Evolutionary conservation across 2,888 invertebrate species (phyloP).

Genomic region (Stenolophus ochropezus): DNA sequence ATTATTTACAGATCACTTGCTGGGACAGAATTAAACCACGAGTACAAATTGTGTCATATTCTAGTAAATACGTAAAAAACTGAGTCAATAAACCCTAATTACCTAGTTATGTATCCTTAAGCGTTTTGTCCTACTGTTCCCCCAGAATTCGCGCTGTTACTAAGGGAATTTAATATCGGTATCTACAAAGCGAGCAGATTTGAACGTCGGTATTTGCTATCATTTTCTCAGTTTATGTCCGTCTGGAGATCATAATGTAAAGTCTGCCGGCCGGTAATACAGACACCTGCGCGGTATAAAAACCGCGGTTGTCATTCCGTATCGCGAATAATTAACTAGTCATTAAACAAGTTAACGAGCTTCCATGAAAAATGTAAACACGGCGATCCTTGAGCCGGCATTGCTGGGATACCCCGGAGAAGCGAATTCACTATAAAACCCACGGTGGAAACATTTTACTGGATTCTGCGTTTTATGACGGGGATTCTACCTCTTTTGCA

Average conservation of each 20-base stretch:
- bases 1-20: too few species aligned
- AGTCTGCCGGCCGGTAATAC: slow-evolving; percentile 14
- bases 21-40: too few species aligned
- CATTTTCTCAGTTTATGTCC: slow-evolving; percentile 3
- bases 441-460: neutral
- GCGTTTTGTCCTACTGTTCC: neutral
- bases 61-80: too few species aligned
- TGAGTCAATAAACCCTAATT: too few species aligned
- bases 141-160: neutral
- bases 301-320: slow-evolving; percentile 50
- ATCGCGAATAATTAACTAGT: slow-evolving; percentile 56
- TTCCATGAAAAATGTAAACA: slow-evolving; percentile 55
- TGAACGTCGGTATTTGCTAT: neutral
- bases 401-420: neutral
- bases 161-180: neutral
- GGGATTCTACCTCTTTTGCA: too few species aligned
- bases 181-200: neutral
- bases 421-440: neutral
- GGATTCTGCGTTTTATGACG: neutral
- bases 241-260: slow-evolving; percentile 13
- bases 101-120: too few species aligned
- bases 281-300: slow-evolving; percentile 50
- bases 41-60: too few species aligned
- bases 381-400: neutral
- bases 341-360: slow-evolving; percentile 55